These are phyloP conservation scores for Indicator indicator DNA, from an alignment of 2,113 vertebrate species.

Conservation along the genomic window DNA sequence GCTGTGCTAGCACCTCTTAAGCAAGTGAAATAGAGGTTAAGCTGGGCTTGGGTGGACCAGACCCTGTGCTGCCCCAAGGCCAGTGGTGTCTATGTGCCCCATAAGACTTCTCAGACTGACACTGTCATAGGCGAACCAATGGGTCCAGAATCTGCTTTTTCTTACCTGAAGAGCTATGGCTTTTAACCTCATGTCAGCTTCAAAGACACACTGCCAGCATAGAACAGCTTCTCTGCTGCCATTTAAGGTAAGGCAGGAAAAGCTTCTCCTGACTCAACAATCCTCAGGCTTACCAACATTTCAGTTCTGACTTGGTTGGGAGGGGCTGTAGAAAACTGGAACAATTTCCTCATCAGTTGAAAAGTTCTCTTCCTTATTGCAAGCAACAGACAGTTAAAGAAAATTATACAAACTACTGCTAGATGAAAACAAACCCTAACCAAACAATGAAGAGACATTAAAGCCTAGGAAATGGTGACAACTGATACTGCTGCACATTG, in stretches of 20 bases:
- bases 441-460: not conserved
- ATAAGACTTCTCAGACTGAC: not conserved
- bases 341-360: not conserved
- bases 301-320: not conserved
- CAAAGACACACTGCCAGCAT: conserved; percentile 62
- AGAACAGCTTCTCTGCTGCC: conserved; percentile 32
- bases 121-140: not conserved
- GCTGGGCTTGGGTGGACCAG: not conserved
- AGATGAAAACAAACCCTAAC: too few relatives aligned
- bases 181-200: conserved; percentile 63
- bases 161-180: conserved; percentile 16
- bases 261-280: conserved; percentile 24
- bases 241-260: conserved; percentile 57
- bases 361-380: not conserved
- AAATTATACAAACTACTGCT: not conserved
- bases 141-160: conserved; percentile 36
- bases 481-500: not conserved
- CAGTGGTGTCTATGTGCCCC: not conserved
- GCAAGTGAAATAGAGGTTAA: conserved; percentile 15
- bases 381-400: not conserved
- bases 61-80: not conserved
- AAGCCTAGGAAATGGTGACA: not conserved
- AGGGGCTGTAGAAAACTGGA: not conserved
- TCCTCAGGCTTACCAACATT: not conserved
- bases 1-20: not conserved